Evolutionary conservation across 2,113 vertebrate genomes (phyloP), one percentile per base, ranked within the genome.

Genomic region (Nettapus auritus): DNA sequence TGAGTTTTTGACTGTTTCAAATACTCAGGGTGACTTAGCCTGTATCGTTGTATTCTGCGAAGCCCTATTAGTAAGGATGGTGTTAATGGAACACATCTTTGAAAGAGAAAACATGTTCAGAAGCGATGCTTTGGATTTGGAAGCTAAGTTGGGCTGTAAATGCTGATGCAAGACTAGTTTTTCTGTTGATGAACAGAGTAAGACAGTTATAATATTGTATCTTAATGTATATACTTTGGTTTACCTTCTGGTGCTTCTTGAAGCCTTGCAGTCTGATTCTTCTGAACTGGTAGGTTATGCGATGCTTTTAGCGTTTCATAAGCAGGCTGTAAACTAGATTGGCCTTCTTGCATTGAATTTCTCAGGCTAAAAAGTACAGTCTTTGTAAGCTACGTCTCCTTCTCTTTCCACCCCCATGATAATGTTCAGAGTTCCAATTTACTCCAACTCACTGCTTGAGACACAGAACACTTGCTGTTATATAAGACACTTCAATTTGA

Each of bases 361-460:
- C 60, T 92, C 52, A 84, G 83, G 42, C 64, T 86, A 71, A 88
- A 81, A 94, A 53, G 48, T 74, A 64, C 60, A 84, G 62, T 46
- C 69, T 90, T 90, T 59, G 12, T 56, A 46, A 94, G 23, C 29
- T 19, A 2, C 62, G 36, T 91, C 75, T 95, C 52, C 52, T 93
- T 52, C 50, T 93, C 56, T 90, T 91, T 90, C 94, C 92, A 96
- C 90, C 93, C 93, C 90, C 95, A 74, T 86, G 34, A 78, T 93
- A 93, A 94, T 7, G 42, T 90, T 93, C 89, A 75, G 79, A 79
- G 82, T 73, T 94, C 83, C 64, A 92, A 78, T 90, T 96, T 94
- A 78, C 82, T 94, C 60, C 95, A 97, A 53, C 90, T 57, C 92
- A 94, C 93, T 90, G 42, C 89, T 22, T 77, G 55, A 91, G 86